Evolutionary conservation across 2,888 invertebrate species (phyloP).

Genomic region (Hetaerina titia): DNA sequence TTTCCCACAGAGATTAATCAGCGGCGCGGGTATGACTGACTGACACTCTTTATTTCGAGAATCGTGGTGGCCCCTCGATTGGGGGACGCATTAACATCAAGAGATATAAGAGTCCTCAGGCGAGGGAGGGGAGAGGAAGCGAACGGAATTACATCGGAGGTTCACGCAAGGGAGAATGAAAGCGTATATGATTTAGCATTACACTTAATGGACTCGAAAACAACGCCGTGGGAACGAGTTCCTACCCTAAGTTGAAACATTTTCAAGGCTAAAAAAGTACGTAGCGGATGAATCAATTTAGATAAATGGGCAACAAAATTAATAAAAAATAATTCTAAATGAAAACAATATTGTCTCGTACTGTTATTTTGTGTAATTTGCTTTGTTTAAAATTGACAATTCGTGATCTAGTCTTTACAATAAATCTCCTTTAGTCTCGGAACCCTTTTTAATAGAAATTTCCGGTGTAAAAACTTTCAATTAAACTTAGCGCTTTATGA

Average conservation of each 20-base stretch:
- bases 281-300: too few relatives aligned
- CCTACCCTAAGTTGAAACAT: not conserved
- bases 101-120: not conserved
- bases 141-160: not conserved
- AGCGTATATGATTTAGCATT: not conserved
- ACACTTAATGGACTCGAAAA: not conserved
- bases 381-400: too few relatives aligned
- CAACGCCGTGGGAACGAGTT: not conserved
- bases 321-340: too few relatives aligned
- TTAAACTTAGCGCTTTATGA: too few relatives aligned
- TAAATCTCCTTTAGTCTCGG: too few relatives aligned
- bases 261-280: too few relatives aligned
- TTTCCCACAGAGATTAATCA: conserved; percentile 34
- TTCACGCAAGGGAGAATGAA: not conserved
- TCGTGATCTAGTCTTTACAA: too few relatives aligned
- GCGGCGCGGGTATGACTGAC: not conserved
- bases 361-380: too few relatives aligned
- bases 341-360: too few relatives aligned
- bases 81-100: not conserved
- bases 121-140: not conserved
- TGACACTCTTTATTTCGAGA: not conserved
- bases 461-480: too few relatives aligned
- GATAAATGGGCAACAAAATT: too few relatives aligned
- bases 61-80: not conserved
- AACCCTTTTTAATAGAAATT: too few relatives aligned